Percentiles rank a stretch among this genome's conserved stretches.
These are phyloP conservation scores for Gibbula magus DNA, from an alignment of 2,888 invertebrate genomes.

Conservation along the genomic window DNA sequence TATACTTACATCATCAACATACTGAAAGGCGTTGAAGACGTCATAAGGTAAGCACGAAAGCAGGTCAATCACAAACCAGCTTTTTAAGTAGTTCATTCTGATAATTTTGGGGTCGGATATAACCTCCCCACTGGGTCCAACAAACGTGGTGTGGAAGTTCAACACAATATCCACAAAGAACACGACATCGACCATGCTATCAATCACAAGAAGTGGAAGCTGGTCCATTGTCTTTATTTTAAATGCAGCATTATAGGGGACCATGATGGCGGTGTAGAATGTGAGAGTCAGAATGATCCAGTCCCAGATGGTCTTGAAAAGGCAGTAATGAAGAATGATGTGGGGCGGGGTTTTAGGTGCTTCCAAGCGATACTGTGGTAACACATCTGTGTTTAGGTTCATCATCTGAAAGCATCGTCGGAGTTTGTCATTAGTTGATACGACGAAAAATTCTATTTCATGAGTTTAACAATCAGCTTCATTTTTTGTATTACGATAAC, in stretches of 20 bases:
- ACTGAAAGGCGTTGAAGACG: constrained; percentile 99
- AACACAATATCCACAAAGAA: constrained; percentile 99
- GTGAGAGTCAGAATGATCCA: constrained; percentile 99
- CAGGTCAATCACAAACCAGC: constrained; percentile 99
- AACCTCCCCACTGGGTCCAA: constrained; percentile 88
- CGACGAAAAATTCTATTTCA: background rate
- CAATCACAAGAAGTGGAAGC: constrained; percentile 75
- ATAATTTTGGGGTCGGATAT: constrained; percentile 94
- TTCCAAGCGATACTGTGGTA: constrained; percentile 85
- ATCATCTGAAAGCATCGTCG: constrained; percentile 83
- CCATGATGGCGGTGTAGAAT: constrained; percentile 99
- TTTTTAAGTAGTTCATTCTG: constrained; percentile 93
- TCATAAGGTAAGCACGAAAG: constrained; percentile 99
- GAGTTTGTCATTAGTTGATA: background rate
- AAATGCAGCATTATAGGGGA: constrained; percentile 99
- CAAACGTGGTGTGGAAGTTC: constrained; percentile 99
- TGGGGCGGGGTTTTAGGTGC: constrained; percentile 99
- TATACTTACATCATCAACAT: constrained; percentile 86
- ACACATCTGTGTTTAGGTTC: constrained; percentile 97
- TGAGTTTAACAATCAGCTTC: too few relatives aligned
- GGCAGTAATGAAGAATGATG: constrained; percentile 99
- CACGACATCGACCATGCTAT: constrained; percentile 98
- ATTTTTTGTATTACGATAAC: too few relatives aligned
- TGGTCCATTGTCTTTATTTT: constrained; percentile 91
- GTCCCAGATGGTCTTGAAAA: constrained; percentile 98